Base-by-base conservation (phyloP, 2,888 invertebrate species). In the Eristalinus sepulchralis region DNA sequence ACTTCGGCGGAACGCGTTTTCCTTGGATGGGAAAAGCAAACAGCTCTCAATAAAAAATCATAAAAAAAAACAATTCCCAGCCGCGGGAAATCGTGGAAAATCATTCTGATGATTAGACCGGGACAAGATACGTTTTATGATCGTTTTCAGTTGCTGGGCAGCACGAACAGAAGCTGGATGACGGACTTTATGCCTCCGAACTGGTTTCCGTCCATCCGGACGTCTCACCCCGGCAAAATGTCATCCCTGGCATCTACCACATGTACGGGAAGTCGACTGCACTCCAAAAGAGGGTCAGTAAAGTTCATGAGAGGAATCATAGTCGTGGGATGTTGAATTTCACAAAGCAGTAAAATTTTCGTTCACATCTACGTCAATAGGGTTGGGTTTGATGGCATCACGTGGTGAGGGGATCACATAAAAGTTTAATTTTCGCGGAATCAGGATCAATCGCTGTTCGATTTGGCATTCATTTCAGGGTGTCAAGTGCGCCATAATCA, bases 1-100 rank as follows among this genome's bases (percentile, higher is more conserved):
- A 34, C 10, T 34, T 10, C 9, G 17, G 8, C 2, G 17, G 17
- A 47, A 47, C 47, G 8, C 17, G 47, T 47, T 47, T 47, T 47
- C 47, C 47, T 66, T 47, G 4, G 17, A 66, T 36, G 47, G 17
- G 27, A 67, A 27, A 67, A 67, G 17, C 67, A 33, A 67, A 67
- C 17, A 67, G 13, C 33, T 55, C 31, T 6, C 17, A 17, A 8
- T 8, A 5, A 31, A 31, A 33, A 17, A 8, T 8, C 1, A 31
- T 20, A 33, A 27, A 66, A 11, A 47, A 47, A 27, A 66, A 11
- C 24, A 47, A 47, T 47, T 66, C 47, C 24, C 64, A 66, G 39
- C 39, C 4, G 27, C 39, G 47, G 39, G 47, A 47, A 66, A 66
- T 39, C 47, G 64, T 47, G 27, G 27, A 47, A 47, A 47, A 47